Evolutionary conservation across 2,797 vertebrate species (phyloP).

Genomic region (Ciconia nigra): DNA sequence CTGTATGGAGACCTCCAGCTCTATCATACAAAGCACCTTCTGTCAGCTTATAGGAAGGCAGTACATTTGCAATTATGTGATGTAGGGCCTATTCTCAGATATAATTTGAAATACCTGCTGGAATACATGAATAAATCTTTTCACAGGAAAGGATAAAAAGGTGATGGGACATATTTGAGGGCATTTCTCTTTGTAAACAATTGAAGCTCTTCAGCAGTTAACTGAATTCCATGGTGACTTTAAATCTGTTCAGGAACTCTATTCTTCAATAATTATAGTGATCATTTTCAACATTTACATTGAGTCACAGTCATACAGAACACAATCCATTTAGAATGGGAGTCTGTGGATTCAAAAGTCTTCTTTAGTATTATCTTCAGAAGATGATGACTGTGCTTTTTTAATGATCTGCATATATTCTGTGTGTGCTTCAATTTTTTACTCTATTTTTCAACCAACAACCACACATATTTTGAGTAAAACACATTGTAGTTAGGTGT

Average conservation of each 20-base stretch:
- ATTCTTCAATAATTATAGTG: neutral
- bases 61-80: neutral
- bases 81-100: neutral
- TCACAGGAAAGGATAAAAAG: neutral
- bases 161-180: neutral
- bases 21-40: neutral
- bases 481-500: neutral
- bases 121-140: neutral
- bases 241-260: neutral
- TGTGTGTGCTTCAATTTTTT: neutral
- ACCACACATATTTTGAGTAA: neutral
- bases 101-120: neutral
- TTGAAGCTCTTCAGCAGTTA: neutral
- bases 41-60: neutral
- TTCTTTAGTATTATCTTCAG: neutral
- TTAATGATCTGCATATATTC: neutral
- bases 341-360: neutral
- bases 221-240: neutral
- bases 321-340: neutral
- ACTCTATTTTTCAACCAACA: neutral
- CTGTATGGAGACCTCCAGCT: neutral
- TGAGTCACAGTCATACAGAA: neutral
- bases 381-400: neutral
- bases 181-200: neutral
- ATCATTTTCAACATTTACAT: neutral